A percentile compares a stretch with the other conserved stretches of the same genome.
phyloP scores from a whole-genome alignment of 2,888 invertebrate species.

The Blastobasis lacticolella region DNA sequence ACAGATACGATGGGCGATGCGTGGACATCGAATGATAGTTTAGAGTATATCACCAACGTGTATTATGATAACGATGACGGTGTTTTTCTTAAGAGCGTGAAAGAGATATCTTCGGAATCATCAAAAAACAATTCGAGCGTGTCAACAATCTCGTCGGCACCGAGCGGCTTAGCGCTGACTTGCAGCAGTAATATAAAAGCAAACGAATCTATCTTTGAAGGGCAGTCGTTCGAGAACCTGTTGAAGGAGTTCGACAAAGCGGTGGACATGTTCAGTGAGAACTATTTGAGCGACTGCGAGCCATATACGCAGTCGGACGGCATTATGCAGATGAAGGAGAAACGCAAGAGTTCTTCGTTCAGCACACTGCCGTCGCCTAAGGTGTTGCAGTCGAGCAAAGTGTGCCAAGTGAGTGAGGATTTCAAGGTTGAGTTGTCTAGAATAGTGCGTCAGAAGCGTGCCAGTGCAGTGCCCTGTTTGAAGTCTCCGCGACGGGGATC shows the following conservation, averaged over 20 bases:
- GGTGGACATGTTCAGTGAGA: slow-evolving; percentile 62
- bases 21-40: slow-evolving; percentile 53
- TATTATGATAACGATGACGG: slow-evolving; percentile 51
- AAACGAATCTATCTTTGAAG: slow-evolving; percentile 37
- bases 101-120: slow-evolving; percentile 41
- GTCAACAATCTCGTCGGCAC: slow-evolving; percentile 48
- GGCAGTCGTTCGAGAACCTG: slow-evolving; percentile 51
- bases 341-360: slow-evolving; percentile 56
- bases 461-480: slow-evolving; percentile 18
- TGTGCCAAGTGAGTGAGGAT: slow-evolving; percentile 52
- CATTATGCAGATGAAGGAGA: slow-evolving; percentile 31
- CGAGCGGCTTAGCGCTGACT: slow-evolving; percentile 35
- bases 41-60: slow-evolving; percentile 52
- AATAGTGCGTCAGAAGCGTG: slow-evolving; percentile 38
- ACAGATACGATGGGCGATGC: slow-evolving; percentile 49
- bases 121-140: slow-evolving; percentile 44
- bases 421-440: slow-evolving; percentile 51
- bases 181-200: slow-evolving; percentile 7
- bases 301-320: slow-evolving; percentile 46
- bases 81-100: slow-evolving; percentile 52
- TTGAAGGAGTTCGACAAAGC: slow-evolving; percentile 57
- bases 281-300: slow-evolving; percentile 60
- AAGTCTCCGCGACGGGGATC: slow-evolving; percentile 47
- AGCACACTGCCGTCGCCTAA: slow-evolving; percentile 53
- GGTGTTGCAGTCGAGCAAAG: slow-evolving; percentile 51